Evolutionary conservation across 2,113 vertebrate species (phyloP), one percentile per base, ranked within the genome.

Genomic region (Nothobranchius furzeri): DNA sequence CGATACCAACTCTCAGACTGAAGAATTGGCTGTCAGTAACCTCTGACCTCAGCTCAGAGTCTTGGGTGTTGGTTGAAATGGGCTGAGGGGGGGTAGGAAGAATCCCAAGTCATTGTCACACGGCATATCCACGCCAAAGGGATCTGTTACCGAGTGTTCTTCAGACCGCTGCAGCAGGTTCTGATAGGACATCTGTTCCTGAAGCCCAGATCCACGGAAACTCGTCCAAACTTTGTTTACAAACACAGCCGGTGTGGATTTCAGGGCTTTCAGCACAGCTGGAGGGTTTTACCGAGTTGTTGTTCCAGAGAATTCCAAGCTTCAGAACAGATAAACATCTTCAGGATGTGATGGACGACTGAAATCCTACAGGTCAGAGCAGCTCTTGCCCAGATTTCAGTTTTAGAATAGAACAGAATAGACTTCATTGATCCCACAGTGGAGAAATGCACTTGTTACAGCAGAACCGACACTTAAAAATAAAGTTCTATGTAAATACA

Each of bases 21-120:
- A 92, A 91, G 88, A 87, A 93, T 91, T 87, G 85, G 60, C 87
- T 73, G 88, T 80, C 78, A 58, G 70, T 86, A 71, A 89, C 88
- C 92, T 60, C 66, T 83, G 88, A 91, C 86, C 90, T 79, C 68
- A 55, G 71, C 81, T 70, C 81, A n/a, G 72, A 76, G 82, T 88
- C 84, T 85, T 65, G 58, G 60, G 82, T 83, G 85, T 84, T 83
- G 70, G 87, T 91, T 85, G 56, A 90, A 87, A 82, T 59, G 75
- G 20, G 59, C 25, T 70, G 76, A 73, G 73, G 24, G 1, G 1
- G 13, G 11, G 36, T 10, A 60, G 71, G 68, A 50, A 63, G 47
- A 37, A 45, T 56, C 47, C 57, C 17, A 58, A 52, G 69, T 49
- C 15, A 49, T 17, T 49, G 17, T n/a, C 47, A 8, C 14, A 49